Conservation (phyloP, 1,140 invertebrate genomes). For the Dermatophagoides farinae region DNA sequence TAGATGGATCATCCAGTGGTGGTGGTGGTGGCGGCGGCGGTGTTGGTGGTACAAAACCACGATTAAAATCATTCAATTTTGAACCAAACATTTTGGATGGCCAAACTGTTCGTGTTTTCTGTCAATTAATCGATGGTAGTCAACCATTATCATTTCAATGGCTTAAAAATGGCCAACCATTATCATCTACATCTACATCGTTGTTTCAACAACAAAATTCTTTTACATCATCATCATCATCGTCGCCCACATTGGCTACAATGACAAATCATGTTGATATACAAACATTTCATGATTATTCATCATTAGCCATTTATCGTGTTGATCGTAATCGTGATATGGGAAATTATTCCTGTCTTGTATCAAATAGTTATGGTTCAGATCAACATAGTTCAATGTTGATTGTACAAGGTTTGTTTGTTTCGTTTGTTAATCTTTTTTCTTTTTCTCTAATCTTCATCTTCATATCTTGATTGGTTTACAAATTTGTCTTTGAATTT, state of each 20-base stretch:
- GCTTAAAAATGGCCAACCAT: conserved; percentile 3
- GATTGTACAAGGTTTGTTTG: conserved; percentile 6
- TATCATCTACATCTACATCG: neutral
- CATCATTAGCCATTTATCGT: conserved; percentile 13
- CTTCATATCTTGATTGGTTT: no score
- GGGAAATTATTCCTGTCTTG: conserved; percentile 29
- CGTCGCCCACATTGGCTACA: neutral
- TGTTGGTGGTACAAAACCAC: neutral
- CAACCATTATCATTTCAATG: conserved; percentile 1
- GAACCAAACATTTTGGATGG: neutral
- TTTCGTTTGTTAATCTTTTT: neutral
- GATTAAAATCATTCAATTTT: conserved; percentile 7
- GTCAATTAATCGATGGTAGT: neutral
- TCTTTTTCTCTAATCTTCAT: neutral
- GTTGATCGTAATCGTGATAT: conserved; percentile 22
- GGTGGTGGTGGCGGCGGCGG: no score
- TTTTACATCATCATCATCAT: neutral
- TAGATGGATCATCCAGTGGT: no score
- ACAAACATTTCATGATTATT: neutral
- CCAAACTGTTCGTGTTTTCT: conserved; percentile 3
- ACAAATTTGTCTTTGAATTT: no score
- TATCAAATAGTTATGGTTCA: conserved; percentile 25
- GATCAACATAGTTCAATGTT: conserved; percentile 19
- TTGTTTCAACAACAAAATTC: no score
- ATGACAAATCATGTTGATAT: neutral